These are phyloP conservation scores for Acleris cristana DNA, from an alignment of 2,888 invertebrate species.

Conservation along the genomic window DNA sequence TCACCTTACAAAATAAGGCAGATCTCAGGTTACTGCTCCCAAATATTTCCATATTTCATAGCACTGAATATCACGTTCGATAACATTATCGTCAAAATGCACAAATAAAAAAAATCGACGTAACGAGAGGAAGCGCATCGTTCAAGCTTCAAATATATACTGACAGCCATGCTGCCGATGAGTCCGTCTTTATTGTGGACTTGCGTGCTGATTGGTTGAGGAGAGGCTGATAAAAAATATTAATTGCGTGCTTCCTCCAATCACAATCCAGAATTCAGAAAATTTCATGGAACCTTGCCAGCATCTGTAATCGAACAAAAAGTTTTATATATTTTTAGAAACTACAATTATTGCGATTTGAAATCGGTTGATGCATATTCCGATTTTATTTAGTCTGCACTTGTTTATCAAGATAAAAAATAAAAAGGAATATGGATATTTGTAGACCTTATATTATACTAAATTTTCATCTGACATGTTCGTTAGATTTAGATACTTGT, in stretches of 20 bases:
- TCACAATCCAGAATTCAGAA: conserved; percentile 58
- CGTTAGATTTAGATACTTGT: too few relatives aligned
- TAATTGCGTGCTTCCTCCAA: conserved; percentile 61
- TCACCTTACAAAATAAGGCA: conserved; percentile 66
- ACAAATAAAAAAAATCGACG: conserved; percentile 84
- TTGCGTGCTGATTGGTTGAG: conserved; percentile 86
- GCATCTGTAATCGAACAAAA: conserved; percentile 49
- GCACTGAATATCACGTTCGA: conserved; percentile 81
- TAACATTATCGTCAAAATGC: conserved; percentile 80
- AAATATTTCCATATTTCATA: conserved; percentile 81
- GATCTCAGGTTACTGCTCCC: conserved; percentile 80
- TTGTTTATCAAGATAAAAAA: neutral
- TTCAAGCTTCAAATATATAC: conserved; percentile 97
- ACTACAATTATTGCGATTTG: neutral
- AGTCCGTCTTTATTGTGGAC: conserved; percentile 92
- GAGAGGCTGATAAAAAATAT: conserved; percentile 59
- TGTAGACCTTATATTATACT: too few relatives aligned
- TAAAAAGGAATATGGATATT: too few relatives aligned
- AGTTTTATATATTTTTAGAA: conserved; percentile 36
- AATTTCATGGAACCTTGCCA: conserved; percentile 68
- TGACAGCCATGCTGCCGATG: conserved; percentile 97
- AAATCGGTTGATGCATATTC: neutral
- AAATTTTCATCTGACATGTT: too few relatives aligned
- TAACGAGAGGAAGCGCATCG: conserved; percentile 93
- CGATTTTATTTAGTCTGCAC: neutral